Conservation (phyloP, 64 coral and sea anemone genomes). For the Hydrozoanthus tunicans region DNA sequence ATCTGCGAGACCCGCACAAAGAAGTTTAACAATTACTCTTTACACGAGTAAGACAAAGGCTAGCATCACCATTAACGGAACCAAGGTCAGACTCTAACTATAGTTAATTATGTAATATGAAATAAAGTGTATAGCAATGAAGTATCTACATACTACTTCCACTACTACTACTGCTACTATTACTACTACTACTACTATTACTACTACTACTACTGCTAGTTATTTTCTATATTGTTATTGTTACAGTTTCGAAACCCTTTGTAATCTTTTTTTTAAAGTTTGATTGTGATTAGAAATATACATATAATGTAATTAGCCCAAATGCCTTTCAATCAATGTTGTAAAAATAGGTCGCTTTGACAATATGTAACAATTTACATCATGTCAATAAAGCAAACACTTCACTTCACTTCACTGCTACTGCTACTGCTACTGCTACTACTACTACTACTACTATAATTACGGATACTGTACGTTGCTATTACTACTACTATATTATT, state of each 20-base stretch:
- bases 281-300: too few relatives aligned
- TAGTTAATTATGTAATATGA: too few relatives aligned
- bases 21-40: slow-evolving; percentile 10
- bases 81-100: not conserved
- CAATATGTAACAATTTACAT: too few relatives aligned
- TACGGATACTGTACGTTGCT: not conserved
- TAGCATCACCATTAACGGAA: slow-evolving; percentile 30
- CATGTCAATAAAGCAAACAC: too few relatives aligned
- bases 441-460: not conserved
- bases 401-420: not conserved
- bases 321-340: too few relatives aligned
- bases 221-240: not conserved
- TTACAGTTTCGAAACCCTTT: too few relatives aligned
- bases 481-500: too few relatives aligned
- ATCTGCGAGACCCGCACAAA: not conserved
- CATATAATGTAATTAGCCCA: too few relatives aligned
- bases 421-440: not conserved
- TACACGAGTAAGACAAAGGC: slow-evolving; percentile 41
- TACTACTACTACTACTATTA: not conserved
- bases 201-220: not conserved
- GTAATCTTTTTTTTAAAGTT: too few relatives aligned
- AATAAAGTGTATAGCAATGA: too few relatives aligned
- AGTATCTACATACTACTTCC: not conserved
- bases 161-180: not conserved
- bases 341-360: too few relatives aligned